Evolutionary conservation across 2,888 invertebrate genomes (phyloP).

Genomic region (Drosophila helvetica): DNA sequence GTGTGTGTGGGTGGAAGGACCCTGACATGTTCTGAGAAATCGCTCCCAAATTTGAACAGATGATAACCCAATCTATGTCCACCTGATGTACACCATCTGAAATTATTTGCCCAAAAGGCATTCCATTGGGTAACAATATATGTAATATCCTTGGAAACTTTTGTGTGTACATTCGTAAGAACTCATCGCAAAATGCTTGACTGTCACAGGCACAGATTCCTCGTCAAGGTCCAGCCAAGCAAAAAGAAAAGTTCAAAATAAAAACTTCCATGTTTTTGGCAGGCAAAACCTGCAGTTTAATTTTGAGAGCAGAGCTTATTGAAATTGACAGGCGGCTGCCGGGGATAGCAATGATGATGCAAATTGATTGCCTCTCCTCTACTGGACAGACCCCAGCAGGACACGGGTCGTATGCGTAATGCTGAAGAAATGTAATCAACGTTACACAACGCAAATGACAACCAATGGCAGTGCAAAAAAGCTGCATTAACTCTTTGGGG

Average conservation of each 20-base stretch:
- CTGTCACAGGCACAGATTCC: constrained; percentile 34
- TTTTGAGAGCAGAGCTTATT: constrained; percentile 49
- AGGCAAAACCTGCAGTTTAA: constrained; percentile 17
- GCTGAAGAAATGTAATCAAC: constrained; percentile 28
- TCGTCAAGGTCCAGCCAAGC: constrained; percentile 25
- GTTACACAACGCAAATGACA: constrained; percentile 20
- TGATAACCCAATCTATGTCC: constrained; percentile 7
- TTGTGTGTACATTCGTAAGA: constrained; percentile 1
- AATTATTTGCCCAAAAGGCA: too few species aligned
- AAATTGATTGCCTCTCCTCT: constrained; percentile 60
- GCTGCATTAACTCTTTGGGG: constrained; percentile 35
- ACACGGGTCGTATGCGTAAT: constrained; percentile 22
- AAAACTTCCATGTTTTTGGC: constrained; percentile 16
- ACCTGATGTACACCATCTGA: background rate
- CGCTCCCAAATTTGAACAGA: background rate
- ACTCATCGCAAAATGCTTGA: background rate
- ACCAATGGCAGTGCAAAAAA: too few species aligned
- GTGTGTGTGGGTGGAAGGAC: constrained; percentile 13
- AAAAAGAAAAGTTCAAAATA: constrained; percentile 15
- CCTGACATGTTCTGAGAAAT: constrained; percentile 1
- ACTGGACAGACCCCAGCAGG: constrained; percentile 2
- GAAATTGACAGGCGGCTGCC: constrained; percentile 59
- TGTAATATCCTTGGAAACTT: constrained; percentile 22
- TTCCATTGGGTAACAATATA: constrained; percentile 11
- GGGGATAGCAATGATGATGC: constrained; percentile 8